phyloP scores from a whole-genome alignment of 2,797 vertebrate genomes.

The Oophaga sylvatica region DNA sequence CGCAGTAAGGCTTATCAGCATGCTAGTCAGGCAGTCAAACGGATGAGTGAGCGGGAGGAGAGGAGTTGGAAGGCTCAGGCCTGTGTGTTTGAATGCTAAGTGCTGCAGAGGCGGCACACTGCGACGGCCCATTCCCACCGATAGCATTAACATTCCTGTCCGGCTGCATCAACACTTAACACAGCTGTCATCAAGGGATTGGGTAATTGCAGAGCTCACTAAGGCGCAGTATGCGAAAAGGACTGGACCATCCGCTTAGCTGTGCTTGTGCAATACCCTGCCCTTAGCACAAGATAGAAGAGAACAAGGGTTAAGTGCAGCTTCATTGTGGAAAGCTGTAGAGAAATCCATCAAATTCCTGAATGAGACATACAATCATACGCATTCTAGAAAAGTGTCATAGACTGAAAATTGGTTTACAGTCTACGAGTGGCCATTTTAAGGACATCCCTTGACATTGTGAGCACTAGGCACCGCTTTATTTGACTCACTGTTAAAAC shows the following conservation, averaged over 20 bases:
- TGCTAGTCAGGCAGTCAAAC: slow-evolving; percentile 52
- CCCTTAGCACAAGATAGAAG: slow-evolving; percentile 33
- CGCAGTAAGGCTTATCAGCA: slow-evolving; percentile 48
- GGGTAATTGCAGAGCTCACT: slow-evolving; percentile 49
- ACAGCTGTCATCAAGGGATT: slow-evolving; percentile 48
- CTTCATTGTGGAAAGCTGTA: slow-evolving; percentile 8
- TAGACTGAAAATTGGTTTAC: background rate
- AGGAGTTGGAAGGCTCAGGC: slow-evolving; percentile 55
- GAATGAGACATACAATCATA: background rate
- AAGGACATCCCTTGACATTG: background rate
- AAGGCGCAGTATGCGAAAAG: slow-evolving; percentile 8
- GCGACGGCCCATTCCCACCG: slow-evolving; percentile 39
- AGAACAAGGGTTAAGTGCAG: slow-evolving; percentile 46
- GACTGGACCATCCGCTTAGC: slow-evolving; percentile 18
- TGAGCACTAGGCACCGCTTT: background rate
- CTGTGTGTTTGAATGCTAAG: slow-evolving; percentile 53
- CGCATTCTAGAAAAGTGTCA: background rate
- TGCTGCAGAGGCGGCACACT: slow-evolving; percentile 59
- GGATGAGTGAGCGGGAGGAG: slow-evolving; percentile 53
- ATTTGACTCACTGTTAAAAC: background rate
- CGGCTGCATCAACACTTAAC: slow-evolving; percentile 49
- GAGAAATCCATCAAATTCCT: slow-evolving; percentile 26
- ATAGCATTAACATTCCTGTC: slow-evolving; percentile 60
- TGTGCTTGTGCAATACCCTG: slow-evolving; percentile 19
- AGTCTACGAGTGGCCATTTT: background rate